phyloP scores from a whole-genome alignment of 2,113 vertebrate species.

The Orthonyx spaldingii region DNA sequence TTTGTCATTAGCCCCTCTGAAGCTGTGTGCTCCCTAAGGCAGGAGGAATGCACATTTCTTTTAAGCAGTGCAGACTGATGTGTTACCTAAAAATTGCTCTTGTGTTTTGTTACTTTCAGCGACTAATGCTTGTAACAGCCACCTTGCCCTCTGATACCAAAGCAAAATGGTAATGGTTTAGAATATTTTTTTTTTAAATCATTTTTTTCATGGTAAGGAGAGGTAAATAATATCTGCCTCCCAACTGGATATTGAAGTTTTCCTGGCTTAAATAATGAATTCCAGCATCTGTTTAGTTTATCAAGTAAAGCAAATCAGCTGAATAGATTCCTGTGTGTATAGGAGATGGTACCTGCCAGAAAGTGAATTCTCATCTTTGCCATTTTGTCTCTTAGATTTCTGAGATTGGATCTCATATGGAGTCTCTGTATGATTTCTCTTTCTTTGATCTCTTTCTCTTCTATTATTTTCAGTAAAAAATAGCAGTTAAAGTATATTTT shows the following conservation, averaged over 20 bases:
- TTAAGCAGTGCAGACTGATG: background rate
- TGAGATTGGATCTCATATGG: background rate
- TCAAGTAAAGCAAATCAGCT: background rate
- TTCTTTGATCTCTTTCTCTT: background rate
- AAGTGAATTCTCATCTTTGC: background rate
- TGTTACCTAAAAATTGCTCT: background rate
- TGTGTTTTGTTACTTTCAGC: background rate
- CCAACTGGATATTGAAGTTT: background rate
- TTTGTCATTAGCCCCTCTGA: background rate
- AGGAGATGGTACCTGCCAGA: background rate
- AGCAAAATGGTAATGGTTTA: background rate
- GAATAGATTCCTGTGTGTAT: background rate
- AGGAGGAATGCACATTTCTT: background rate
- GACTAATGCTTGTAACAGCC: background rate
- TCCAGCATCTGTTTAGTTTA: background rate
- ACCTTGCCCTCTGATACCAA: background rate
- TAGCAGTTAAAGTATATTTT: background rate
- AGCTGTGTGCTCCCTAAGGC: background rate
- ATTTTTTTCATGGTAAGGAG: background rate
- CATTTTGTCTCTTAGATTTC: background rate
- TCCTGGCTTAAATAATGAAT: background rate
- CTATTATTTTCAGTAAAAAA: background rate
- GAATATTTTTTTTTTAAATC: too few species aligned
- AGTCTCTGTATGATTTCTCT: background rate
- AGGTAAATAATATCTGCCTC: background rate